A percentile compares a stretch with the other conserved stretches of the same genome.
Evolutionary conservation across 2,113 vertebrate species (phyloP).

Genomic region (Euleptes europaea): DNA sequence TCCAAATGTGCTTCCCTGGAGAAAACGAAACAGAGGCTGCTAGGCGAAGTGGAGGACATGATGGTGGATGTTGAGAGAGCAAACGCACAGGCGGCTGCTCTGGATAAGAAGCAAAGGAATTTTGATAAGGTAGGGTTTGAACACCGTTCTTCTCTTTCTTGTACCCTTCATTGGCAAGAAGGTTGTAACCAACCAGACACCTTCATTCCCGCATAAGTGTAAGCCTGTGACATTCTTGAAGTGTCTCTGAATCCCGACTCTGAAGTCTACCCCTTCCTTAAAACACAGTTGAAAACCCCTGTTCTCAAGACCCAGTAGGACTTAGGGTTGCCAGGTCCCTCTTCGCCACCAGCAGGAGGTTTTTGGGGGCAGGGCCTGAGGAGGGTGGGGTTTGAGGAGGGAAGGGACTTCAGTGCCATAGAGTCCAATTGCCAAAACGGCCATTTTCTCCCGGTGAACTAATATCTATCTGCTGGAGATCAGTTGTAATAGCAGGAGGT

Average conservation of each 20-base stretch:
- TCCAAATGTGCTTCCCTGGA: conserved; percentile 78
- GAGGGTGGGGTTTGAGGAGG: too few relatives aligned
- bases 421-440: too few relatives aligned
- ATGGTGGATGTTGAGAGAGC: conserved; percentile 79
- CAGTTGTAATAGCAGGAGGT: too few relatives aligned
- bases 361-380: too few relatives aligned
- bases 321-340: too few relatives aligned
- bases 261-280: background rate
- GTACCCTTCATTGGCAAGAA: background rate
- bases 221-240: background rate
- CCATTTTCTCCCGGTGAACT: too few relatives aligned
- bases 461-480: too few relatives aligned
- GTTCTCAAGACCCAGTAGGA: background rate
- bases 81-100: conserved; percentile 67
- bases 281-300: background rate
- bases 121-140: conserved; percentile 80
- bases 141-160: background rate
- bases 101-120: conserved; percentile 84
- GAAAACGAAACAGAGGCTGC: conserved; percentile 76
- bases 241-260: background rate
- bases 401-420: too few relatives aligned
- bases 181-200: background rate
- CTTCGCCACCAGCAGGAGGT: too few relatives aligned
- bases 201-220: background rate
- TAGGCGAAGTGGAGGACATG: conserved; percentile 78